phyloP scores from a whole-genome alignment of 2,113 vertebrate genomes.

The Dryoscopus gambensis region DNA sequence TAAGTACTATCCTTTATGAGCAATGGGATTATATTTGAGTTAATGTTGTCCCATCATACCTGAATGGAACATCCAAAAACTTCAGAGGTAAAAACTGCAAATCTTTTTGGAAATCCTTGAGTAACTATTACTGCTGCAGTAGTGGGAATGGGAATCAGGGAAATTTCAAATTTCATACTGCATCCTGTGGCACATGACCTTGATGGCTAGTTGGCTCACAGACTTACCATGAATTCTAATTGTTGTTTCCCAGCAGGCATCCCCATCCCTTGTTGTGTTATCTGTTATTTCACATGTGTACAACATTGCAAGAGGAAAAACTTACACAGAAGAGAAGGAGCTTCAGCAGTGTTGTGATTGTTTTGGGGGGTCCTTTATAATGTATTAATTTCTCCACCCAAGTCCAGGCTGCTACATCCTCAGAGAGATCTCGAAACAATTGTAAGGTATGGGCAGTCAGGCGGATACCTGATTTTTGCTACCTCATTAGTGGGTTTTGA shows the following conservation, averaged over 20 bases:
- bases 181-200: not conserved
- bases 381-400: not conserved
- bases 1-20: not conserved
- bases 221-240: not conserved
- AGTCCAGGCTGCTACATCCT: not conserved
- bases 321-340: not conserved
- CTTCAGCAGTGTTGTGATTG: not conserved
- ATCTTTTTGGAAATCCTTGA: not conserved
- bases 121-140: not conserved
- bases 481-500: not conserved
- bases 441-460: not conserved
- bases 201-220: not conserved
- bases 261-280: not conserved
- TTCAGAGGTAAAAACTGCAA: not conserved
- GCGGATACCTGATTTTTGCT: not conserved
- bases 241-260: not conserved
- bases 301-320: not conserved
- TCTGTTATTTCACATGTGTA: not conserved
- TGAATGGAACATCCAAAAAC: accelerated
- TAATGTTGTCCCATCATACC: not conserved
- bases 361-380: not conserved
- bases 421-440: not conserved
- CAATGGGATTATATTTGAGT: not conserved
- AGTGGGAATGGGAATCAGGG: not conserved
- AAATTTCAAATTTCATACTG: not conserved